Evolutionary conservation across 2,113 vertebrate genomes (phyloP).

Genomic region (Aviceda subcristata): DNA sequence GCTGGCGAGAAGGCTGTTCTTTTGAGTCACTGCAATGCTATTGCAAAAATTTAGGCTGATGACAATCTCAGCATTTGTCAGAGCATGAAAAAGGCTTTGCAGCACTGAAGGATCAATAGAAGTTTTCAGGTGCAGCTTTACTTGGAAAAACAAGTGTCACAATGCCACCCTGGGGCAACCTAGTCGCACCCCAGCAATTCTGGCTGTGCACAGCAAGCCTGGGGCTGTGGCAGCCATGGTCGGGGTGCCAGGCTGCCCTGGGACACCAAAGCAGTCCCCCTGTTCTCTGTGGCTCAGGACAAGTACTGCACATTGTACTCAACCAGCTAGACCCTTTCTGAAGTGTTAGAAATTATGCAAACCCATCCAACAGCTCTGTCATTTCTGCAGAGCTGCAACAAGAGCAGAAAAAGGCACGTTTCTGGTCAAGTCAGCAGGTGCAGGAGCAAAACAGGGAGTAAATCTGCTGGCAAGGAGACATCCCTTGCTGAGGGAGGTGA

Average conservation of each 20-base stretch:
- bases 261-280: neutral
- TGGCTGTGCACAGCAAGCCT: neutral
- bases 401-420: neutral
- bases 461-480: neutral
- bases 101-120: neutral
- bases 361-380: neutral
- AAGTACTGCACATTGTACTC: neutral
- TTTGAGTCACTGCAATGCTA: neutral
- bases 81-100: neutral
- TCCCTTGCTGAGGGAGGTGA: neutral
- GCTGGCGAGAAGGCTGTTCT: neutral
- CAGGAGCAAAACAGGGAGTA: neutral
- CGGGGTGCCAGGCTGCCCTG: neutral
- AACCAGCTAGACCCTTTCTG: neutral
- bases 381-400: neutral
- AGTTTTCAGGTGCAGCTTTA: neutral
- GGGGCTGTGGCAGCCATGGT: fast-evolving
- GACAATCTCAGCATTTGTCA: neutral
- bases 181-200: neutral
- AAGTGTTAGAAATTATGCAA: neutral
- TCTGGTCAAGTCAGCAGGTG: neutral
- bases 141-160: neutral
- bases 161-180: neutral
- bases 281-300: neutral
- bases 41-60: neutral